phyloP scores from a whole-genome alignment of 2,113 vertebrate species.

The Fregetta grallaria region DNA sequence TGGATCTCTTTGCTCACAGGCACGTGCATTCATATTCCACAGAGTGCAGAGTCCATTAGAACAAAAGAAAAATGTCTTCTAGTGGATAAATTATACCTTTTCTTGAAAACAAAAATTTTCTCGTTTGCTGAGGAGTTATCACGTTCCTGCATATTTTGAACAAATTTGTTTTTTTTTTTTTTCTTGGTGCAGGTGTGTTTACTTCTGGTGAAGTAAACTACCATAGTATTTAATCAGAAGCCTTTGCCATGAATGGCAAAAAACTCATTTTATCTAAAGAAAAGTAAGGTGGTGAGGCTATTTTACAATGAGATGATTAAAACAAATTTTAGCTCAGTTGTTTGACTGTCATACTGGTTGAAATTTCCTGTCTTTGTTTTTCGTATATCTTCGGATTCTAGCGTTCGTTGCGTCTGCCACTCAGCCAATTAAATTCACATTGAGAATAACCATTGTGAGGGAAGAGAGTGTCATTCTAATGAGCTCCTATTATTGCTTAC shows the following conservation, averaged over 20 bases:
- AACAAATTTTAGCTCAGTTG: background rate
- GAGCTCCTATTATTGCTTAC: constrained; percentile 54
- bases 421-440: constrained; percentile 47
- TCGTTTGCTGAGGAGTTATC: background rate
- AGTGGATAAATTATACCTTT: background rate
- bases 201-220: background rate
- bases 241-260: background rate
- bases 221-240: background rate
- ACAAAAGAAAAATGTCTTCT: background rate
- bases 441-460: background rate
- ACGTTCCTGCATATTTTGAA: background rate
- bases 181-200: background rate
- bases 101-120: background rate
- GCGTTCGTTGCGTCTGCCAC: background rate
- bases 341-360: background rate
- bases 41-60: background rate
- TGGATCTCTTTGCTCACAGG: background rate
- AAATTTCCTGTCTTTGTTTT: background rate
- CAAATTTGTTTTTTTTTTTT: background rate
- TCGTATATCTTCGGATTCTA: background rate
- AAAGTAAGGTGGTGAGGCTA: background rate
- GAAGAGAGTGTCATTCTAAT: constrained; percentile 35
- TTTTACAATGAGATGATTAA: background rate
- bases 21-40: background rate
- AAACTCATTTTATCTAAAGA: background rate